Evolutionary conservation across 2,888 invertebrate species (phyloP).

Genomic region (Phytoseiulus persimilis): DNA sequence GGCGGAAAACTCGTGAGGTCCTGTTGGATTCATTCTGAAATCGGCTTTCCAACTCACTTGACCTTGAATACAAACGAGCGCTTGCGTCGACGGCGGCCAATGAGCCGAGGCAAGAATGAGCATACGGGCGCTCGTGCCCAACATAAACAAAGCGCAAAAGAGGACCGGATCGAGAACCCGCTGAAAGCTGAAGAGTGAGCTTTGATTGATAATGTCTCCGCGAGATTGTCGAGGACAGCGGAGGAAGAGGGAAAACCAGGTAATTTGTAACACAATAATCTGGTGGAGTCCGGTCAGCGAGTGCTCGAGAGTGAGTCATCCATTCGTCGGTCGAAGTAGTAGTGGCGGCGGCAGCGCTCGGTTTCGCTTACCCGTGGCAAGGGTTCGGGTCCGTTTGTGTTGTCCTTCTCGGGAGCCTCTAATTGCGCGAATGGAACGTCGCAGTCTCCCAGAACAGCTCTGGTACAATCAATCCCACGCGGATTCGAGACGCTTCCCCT

Average conservation of each 20-base stretch:
- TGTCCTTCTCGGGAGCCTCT: not conserved
- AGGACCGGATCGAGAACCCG: not conserved
- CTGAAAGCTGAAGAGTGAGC: not conserved
- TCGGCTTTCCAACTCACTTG: too few relatives aligned
- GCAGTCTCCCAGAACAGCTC: too few relatives aligned
- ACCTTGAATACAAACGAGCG: too few relatives aligned
- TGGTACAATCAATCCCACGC: too few relatives aligned
- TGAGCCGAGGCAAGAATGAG: too few relatives aligned
- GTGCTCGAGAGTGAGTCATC: not conserved
- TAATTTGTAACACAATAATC: slow-evolving; percentile 5
- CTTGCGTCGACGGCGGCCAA: too few relatives aligned
- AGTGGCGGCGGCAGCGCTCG: not conserved
- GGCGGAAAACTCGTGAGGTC: not conserved
- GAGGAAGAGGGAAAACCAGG: not conserved
- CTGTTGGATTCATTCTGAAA: not conserved
- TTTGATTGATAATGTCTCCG: not conserved
- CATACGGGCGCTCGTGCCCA: too few relatives aligned
- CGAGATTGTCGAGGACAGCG: not conserved
- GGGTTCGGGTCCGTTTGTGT: not conserved
- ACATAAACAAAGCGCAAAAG: not conserved
- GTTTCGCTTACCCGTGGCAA: not conserved
- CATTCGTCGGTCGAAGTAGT: not conserved
- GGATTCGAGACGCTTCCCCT: too few relatives aligned
- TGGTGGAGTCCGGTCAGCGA: not conserved
- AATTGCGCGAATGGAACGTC: not conserved